Evolutionary conservation across 2,797 vertebrate genomes (phyloP), one percentile per base, ranked within the genome.

Genomic region (Enteromius anoplus): DNA sequence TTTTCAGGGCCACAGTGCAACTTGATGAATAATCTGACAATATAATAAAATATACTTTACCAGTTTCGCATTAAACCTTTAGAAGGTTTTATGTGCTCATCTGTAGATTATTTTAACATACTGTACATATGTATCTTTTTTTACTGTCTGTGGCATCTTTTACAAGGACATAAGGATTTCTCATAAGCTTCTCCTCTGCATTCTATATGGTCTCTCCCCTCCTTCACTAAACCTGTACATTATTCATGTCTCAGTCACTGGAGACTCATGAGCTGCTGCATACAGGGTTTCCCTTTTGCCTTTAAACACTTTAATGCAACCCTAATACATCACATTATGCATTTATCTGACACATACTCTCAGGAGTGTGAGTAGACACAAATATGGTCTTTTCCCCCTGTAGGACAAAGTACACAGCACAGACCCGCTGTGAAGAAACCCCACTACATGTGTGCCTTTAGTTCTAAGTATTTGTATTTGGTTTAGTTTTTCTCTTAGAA

Each of bases 191-290:
- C 47, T 69, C 51, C 78, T 75, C 58, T 75, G 60, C 71, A 45
- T 69, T 80, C 53, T 80, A 23, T 26, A 83, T 19, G 34, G 51
- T 71, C 51, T 83, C 72, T 73, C 49, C 70, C 60, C 17, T 70
- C 29, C 81, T 75, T 71, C 80, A 65, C 29, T 71, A 73, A 84
- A 76, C 55, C 34, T 84, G 47, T 86, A 75, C 72, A 86, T 86
- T 86, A 85, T 89, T 87, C 37, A 86, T 80, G 58, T 64, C 60
- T 45, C 60, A 82, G 78, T 88, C 79, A 88, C 62, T 62, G 75
- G 75, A 82, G 84, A 82, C 58, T 42, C 40, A 53, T 75, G 58
- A 69, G 80, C 47, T 37, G 72, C 78, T 72, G n/a, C 29, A 73
- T 65, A 53, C 86, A 69, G 79, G 86, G 75, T 70, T 86, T 82